A percentile compares a stretch with the other conserved stretches of the same genome.
Conservation (phyloP, 2,888 invertebrate genomes). For the Alviniconcha strummeri region DNA sequence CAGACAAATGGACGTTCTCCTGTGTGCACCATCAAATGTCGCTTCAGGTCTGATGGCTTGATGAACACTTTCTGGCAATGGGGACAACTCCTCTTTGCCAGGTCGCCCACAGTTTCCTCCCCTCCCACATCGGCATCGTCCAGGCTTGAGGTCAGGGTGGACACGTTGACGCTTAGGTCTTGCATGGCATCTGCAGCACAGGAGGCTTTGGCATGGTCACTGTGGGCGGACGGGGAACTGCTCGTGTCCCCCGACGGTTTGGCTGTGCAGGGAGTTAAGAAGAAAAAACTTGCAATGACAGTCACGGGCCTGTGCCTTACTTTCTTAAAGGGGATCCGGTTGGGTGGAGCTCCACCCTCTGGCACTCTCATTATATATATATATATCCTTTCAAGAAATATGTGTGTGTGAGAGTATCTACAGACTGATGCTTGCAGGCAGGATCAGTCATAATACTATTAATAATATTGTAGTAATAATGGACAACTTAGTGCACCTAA, state of each 20-base stretch:
- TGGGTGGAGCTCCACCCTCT: too few relatives aligned
- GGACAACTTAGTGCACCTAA: too few relatives aligned
- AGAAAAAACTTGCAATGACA: too few relatives aligned
- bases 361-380: too few relatives aligned
- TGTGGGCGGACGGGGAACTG: not conserved
- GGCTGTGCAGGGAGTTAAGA: not conserved
- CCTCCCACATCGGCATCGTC: conserved; percentile 8
- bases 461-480: too few relatives aligned
- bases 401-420: too few relatives aligned
- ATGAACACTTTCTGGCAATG: conserved; percentile 65
- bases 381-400: too few relatives aligned
- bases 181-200: not conserved
- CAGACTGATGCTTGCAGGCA: too few relatives aligned
- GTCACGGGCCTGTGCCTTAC: too few relatives aligned
- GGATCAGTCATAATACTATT: too few relatives aligned
- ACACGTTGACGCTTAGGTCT: conserved; percentile 21
- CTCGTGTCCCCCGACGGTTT: not conserved
- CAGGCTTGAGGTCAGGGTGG: not conserved
- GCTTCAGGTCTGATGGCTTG: conserved; percentile 68
- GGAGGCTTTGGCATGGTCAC: not conserved
- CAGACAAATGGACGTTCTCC: conserved; percentile 68
- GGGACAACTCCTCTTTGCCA: conserved; percentile 49
- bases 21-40: conserved; percentile 70
- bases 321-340: too few relatives aligned
- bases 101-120: conserved; percentile 27